Conservation (phyloP, 1,140 invertebrate genomes). For the Heliconius nattereri region DNA sequence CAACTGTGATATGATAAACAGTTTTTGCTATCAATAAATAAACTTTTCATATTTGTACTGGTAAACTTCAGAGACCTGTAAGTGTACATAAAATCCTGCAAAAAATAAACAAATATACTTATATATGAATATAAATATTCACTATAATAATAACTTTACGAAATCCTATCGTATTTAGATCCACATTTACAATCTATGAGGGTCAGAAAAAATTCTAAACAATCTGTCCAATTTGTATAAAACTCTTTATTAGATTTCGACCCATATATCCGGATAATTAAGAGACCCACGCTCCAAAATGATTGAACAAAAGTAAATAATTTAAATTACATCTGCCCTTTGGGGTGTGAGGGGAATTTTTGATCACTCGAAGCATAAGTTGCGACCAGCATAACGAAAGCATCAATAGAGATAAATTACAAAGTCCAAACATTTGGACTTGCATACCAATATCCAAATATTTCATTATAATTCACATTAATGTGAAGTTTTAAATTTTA, state of each 20-base stretch:
- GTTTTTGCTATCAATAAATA: slow-evolving; percentile 2
- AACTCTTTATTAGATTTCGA: slow-evolving; percentile 29
- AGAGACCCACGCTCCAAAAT: slow-evolving; percentile 29
- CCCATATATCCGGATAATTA: slow-evolving; percentile 37
- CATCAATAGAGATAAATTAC: slow-evolving; percentile 6
- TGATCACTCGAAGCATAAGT: slow-evolving; percentile 8
- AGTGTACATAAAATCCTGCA: slow-evolving; percentile 2
- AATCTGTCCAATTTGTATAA: not conserved
- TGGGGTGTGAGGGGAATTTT: slow-evolving; percentile 16
- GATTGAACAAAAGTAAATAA: slow-evolving; percentile 31
- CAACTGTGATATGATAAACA: slow-evolving; percentile 5
- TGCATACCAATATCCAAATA: not conserved
- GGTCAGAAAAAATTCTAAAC: slow-evolving; percentile 4
- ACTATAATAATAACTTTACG: not conserved
- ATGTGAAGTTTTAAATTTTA: no score
- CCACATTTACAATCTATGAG: slow-evolving; percentile 4
- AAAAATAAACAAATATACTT: not conserved
- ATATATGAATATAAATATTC: not conserved
- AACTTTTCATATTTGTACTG: slow-evolving; percentile 1
- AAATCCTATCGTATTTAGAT: not conserved
- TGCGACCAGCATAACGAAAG: slow-evolving; percentile 18
- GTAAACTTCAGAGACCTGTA: not conserved
- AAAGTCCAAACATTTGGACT: not conserved
- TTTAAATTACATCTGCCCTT: slow-evolving; percentile 30
- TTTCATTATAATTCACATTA: not conserved